Base-by-base conservation (phyloP, 1,140 invertebrate genomes). In the Episyrphus balteatus region DNA sequence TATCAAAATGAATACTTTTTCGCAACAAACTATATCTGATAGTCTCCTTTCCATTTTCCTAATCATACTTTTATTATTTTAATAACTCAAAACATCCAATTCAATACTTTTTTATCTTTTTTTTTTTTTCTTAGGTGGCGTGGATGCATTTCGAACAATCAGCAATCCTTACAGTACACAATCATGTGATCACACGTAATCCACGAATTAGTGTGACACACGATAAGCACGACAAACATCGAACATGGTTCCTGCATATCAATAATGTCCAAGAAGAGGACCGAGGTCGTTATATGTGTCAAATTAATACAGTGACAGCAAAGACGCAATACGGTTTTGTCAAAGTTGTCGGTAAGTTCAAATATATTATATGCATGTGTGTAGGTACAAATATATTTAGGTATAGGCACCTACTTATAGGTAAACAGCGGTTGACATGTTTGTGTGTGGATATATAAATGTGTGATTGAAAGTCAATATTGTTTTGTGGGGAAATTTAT, bases 131-230 rank as follows among this genome's bases (percentile, higher is more conserved):
- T 43, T 74, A 92, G 89, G 87, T 93, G 47, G 91, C 90, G 54
- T 92, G 90, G 88, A 91, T 94, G 81, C 83, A 92, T 63, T 92
- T 91, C 68, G 91, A 95, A 66, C 90, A 92, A 62, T 91, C 88
- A 42, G 87, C 92, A 41, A 92, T 93, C 61, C 73, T 94, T 57
- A 91, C 90, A 15, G 88, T 94, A 19, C 88, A 92, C 65, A 88
- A 84, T 70, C 87, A 92, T 71, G 88, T 93, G 57, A 92, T 93
- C 60, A 92, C 90, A 30, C 77, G 88, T 57, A 93, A 94, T 75
- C 88, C 88, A 33, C 78, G 92, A 55, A 91, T 95, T 62, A 86
- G 82, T 62, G 88, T 93, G 17, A 85, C 86, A 34, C 88, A 92
- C 63, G 85, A 88, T 69, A 66, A 68, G 50, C 66, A 68, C 49